A percentile compares a stretch with the other conserved stretches of the same genome.
Conservation (phyloP, 1,140 invertebrate genomes). For the Saxidomus purpurata region DNA sequence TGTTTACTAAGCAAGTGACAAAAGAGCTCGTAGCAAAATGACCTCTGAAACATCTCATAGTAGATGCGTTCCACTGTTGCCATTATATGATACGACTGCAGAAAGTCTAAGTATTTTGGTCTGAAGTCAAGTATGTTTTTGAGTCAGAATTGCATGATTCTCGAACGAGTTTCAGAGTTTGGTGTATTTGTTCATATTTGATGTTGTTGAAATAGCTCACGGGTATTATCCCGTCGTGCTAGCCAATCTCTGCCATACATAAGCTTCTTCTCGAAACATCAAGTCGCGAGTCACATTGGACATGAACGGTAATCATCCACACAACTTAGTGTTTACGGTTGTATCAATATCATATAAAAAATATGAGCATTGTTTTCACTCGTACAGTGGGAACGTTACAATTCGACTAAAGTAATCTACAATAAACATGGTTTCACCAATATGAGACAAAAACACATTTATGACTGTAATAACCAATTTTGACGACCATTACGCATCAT, state of each 20-base stretch:
- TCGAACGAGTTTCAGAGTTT: neutral
- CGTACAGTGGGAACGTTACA: neutral
- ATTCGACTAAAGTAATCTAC: slow-evolving; percentile 24
- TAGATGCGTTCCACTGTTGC: slow-evolving; percentile 9
- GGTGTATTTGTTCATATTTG: neutral
- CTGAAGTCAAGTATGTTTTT: neutral
- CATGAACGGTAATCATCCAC: neutral
- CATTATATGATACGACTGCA: slow-evolving; percentile 17
- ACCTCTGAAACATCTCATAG: slow-evolving; percentile 38
- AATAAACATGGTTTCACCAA: slow-evolving; percentile 39
- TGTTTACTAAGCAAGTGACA: slow-evolving; percentile 19
- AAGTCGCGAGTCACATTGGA: slow-evolving; percentile 15
- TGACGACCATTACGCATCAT: no score
- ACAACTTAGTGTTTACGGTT: slow-evolving; percentile 10
- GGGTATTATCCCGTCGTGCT: slow-evolving; percentile 2
- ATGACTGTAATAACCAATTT: no score
- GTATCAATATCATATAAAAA: neutral
- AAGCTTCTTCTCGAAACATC: slow-evolving; percentile 8
- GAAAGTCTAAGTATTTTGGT: slow-evolving; percentile 26
- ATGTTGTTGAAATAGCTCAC: slow-evolving; percentile 31
- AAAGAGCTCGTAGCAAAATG: slow-evolving; percentile 23
- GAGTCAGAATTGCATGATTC: neutral
- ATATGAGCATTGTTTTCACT: neutral
- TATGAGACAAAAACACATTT: no score
- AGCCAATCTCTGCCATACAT: neutral